These are phyloP conservation scores for Aphaenogaster rudis DNA, from an alignment of 1,140 invertebrate genomes.

Conservation along the genomic window DNA sequence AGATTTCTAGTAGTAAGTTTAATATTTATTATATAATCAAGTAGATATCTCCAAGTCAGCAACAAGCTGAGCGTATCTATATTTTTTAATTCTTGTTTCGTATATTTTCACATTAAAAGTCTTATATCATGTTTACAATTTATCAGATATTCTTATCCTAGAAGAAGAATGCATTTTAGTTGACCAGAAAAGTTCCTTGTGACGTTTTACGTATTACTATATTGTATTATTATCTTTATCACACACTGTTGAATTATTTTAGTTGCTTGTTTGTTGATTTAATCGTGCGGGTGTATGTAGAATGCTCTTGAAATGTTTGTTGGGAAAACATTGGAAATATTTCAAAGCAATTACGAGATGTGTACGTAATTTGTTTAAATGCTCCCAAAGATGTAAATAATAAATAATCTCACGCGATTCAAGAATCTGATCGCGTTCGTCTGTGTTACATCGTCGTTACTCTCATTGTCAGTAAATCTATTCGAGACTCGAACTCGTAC, in stretches of 20 bases:
- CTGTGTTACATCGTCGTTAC: background rate
- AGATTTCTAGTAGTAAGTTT: background rate
- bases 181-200: slow-evolving; percentile 1
- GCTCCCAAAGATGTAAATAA: slow-evolving; percentile 50
- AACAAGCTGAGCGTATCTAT: background rate
- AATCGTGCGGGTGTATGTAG: background rate
- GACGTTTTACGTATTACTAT: slow-evolving; percentile 10
- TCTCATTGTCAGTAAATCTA: background rate
- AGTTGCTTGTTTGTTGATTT: slow-evolving; percentile 35
- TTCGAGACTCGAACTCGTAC: slow-evolving; percentile 20
- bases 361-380: background rate
- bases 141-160: background rate
- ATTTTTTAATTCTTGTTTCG: slow-evolving; percentile 19
- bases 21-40: slow-evolving; percentile 8
- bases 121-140: background rate
- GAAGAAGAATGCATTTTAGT: slow-evolving; percentile 1
- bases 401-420: background rate
- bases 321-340: background rate
- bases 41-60: background rate
- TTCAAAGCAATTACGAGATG: background rate
- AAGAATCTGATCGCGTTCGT: background rate
- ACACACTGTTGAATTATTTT: slow-evolving; percentile 27
- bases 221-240: slow-evolving; percentile 2
- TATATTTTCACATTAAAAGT: background rate
- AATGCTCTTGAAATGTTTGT: background rate